Percentiles rank a stretch among this genome's conserved stretches.
phyloP scores from a whole-genome alignment of 2,888 invertebrate species.

The Lypha dubia region DNA sequence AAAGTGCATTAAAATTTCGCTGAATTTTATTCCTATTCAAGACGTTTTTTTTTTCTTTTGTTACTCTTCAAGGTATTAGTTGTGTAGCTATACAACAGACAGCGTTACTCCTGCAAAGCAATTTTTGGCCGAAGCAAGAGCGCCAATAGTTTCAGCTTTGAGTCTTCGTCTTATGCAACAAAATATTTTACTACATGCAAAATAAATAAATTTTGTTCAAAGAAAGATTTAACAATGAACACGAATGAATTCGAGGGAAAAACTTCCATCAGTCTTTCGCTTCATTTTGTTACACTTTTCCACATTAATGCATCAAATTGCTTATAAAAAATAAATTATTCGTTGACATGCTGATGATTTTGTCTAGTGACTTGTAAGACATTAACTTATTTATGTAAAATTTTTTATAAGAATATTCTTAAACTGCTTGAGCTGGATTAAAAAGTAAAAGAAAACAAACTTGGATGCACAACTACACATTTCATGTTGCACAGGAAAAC shows the following conservation, averaged over 20 bases:
- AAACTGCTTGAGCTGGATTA: slow-evolving; percentile 5
- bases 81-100: neutral
- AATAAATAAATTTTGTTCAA: slow-evolving; percentile 10
- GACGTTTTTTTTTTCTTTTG: neutral
- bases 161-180: neutral
- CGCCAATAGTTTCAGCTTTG: neutral
- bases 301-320: slow-evolving; percentile 27
- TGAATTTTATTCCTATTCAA: neutral
- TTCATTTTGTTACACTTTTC: slow-evolving; percentile 23
- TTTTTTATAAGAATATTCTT: neutral
- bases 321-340: slow-evolving; percentile 28
- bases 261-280: slow-evolving; percentile 10
- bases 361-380: slow-evolving; percentile 42
- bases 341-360: slow-evolving; percentile 19
- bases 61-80: neutral
- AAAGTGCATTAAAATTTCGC: slow-evolving; percentile 29
- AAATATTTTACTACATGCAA: neutral
- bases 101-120: neutral
- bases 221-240: neutral
- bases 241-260: neutral
- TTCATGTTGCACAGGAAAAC: neutral
- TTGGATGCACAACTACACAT: neutral
- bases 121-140: neutral
- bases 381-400: slow-evolving; percentile 13
- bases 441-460: neutral